Evolutionary conservation across 2,888 invertebrate species (phyloP).

Genomic region (Patella depressa): DNA sequence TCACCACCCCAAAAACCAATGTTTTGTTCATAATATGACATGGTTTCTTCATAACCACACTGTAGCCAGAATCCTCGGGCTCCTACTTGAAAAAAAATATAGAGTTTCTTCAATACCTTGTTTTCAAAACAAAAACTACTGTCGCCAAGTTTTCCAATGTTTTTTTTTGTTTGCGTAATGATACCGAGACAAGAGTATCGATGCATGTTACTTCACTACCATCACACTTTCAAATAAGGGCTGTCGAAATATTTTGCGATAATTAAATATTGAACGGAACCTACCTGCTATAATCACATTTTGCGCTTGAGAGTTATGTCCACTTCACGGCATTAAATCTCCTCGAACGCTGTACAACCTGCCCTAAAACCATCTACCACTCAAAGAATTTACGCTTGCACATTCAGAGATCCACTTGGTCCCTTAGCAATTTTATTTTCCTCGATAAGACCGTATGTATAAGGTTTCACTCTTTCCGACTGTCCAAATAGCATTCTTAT

Average conservation of each 20-base stretch:
- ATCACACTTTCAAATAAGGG: too few relatives aligned
- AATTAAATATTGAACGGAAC: neutral
- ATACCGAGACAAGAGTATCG: too few relatives aligned
- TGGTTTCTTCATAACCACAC: too few relatives aligned
- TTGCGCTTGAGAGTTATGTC: neutral
- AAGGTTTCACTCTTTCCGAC: neutral
- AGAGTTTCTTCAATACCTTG: too few relatives aligned
- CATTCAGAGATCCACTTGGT: slow-evolving; percentile 4
- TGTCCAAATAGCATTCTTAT: neutral
- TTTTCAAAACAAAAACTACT: too few relatives aligned
- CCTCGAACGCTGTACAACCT: neutral
- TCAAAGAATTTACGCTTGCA: neutral
- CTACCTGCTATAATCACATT: slow-evolving; percentile 6
- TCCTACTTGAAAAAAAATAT: too few relatives aligned
- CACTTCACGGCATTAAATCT: neutral
- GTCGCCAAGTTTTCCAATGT: too few relatives aligned
- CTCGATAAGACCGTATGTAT: neutral
- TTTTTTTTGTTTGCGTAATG: too few relatives aligned
- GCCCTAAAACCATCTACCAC: neutral
- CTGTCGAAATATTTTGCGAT: neutral
- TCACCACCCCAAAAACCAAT: too few relatives aligned
- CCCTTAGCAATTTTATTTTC: neutral
- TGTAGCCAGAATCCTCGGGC: too few relatives aligned
- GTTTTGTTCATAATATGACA: too few relatives aligned
- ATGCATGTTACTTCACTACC: too few relatives aligned